Percentiles rank a stretch among this genome's conserved stretches.
These are phyloP conservation scores for Chlorocebus sabaeus DNA, from an alignment of 2,113 vertebrate species.

Conservation along the genomic window DNA sequence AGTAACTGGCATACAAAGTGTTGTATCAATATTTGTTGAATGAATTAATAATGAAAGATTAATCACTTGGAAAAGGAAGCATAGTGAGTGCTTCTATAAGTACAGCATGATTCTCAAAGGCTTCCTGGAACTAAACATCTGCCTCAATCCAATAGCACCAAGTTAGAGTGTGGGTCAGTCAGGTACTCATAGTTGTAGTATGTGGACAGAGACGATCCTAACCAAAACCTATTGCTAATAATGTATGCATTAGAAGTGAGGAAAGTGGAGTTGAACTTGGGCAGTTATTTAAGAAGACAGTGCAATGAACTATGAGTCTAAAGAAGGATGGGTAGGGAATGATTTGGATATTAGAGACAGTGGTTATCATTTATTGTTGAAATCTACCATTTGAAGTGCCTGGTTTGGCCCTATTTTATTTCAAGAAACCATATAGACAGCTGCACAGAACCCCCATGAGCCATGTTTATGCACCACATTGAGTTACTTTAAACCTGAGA, in stretches of 20 bases:
- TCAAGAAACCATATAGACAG: background rate
- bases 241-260: too few species aligned
- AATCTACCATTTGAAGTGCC: background rate
- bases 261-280: background rate
- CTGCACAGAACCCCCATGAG: background rate
- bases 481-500: background rate
- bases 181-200: background rate
- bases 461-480: background rate
- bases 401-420: background rate
- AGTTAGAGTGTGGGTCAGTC: background rate
- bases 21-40: background rate
- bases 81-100: background rate
- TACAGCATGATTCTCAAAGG: background rate
- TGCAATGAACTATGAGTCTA: background rate
- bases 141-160: background rate
- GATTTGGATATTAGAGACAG: background rate
- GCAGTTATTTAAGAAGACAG: background rate
- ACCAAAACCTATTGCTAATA: too few species aligned
- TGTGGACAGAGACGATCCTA: background rate
- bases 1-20: background rate
- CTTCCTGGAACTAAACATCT: background rate
- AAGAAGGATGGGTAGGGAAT: background rate
- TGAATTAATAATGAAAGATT: background rate
- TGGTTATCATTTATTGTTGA: background rate
- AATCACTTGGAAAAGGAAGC: background rate